phyloP scores from a whole-genome alignment of 1,140 invertebrate species.

The Leptestheria dahalacensis region DNA sequence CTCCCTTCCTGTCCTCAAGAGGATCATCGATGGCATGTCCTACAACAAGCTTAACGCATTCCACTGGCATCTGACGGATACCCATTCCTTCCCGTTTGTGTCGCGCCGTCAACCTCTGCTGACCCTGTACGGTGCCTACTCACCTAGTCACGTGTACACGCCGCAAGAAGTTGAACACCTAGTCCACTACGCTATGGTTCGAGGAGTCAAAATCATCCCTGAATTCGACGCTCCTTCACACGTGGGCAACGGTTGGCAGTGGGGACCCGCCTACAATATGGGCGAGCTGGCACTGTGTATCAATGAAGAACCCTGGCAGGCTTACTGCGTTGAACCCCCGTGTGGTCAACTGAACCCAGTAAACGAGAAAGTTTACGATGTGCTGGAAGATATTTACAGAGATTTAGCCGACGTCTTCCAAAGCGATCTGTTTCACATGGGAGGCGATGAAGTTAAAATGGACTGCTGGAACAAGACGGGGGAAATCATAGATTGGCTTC shows the following conservation, averaged over 20 bases:
- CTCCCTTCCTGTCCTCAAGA: constrained; percentile 46
- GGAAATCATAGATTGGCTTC: constrained; percentile 50
- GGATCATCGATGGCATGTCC: constrained; percentile 62
- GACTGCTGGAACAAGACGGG: constrained; percentile 59
- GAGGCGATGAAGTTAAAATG: constrained; percentile 64
- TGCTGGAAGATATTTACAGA: constrained; percentile 32
- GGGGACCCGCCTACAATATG: constrained; percentile 40
- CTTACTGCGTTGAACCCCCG: constrained; percentile 67
- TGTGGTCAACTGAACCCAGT: constrained; percentile 72
- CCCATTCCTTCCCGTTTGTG: constrained; percentile 66
- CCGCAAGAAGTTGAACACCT: constrained; percentile 48
- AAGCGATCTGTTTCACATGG: constrained; percentile 73
- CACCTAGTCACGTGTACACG: constrained; percentile 48
- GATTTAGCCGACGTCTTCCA: constrained; percentile 39
- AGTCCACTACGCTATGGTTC: constrained; percentile 48
- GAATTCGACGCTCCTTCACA: constrained; percentile 80
- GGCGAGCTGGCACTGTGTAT: constrained; percentile 35
- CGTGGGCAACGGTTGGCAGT: constrained; percentile 72
- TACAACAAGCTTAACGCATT: constrained; percentile 67
- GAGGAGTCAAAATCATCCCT: constrained; percentile 59
- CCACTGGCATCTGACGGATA: constrained; percentile 82
- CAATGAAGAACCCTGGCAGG: constrained; percentile 54
- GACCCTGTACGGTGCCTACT: constrained; percentile 53
- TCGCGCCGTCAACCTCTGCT: constrained; percentile 49
- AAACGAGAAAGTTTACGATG: constrained; percentile 51